phyloP scores from a whole-genome alignment of 2,113 vertebrate species.

The Reinhardtius hippoglossoides region DNA sequence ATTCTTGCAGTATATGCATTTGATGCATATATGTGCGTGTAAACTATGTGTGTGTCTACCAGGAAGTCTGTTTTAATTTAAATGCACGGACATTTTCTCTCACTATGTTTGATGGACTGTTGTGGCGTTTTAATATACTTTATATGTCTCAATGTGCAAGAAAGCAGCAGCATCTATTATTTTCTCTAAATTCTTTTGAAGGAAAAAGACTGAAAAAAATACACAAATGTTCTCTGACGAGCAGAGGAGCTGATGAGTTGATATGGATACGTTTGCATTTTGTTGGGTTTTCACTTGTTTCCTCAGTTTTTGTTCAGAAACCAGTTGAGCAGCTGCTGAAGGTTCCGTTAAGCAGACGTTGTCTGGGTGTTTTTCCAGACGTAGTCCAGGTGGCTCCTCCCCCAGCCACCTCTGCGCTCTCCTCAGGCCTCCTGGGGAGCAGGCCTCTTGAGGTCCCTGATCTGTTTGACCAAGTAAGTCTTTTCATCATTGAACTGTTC shows the following conservation, averaged over 20 bases:
- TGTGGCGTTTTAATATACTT: conserved; percentile 78
- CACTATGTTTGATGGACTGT: conserved; percentile 62
- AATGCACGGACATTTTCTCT: conserved; percentile 37
- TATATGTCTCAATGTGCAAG: conserved; percentile 87
- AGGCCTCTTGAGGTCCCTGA: conserved; percentile 97
- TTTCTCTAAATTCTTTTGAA: conserved; percentile 80
- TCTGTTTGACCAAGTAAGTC: conserved; percentile 99
- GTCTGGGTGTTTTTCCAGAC: conserved; percentile 54
- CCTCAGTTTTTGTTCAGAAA: conserved; percentile 63
- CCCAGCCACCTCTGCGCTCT: conserved; percentile 10
- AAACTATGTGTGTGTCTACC: conserved; percentile 28
- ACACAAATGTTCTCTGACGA: conserved; percentile 87
- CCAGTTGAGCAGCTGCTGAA: conserved; percentile 86
- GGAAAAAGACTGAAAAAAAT: conserved; percentile 74
- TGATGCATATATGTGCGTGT: conserved; percentile 33
- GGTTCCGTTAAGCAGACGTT: conserved; percentile 81
- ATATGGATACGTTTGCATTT: conserved; percentile 84
- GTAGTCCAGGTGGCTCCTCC: conserved; percentile 57
- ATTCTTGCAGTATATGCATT: conserved; percentile 53
- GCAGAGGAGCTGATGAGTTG: conserved; percentile 88
- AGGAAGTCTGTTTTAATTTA: conserved; percentile 42
- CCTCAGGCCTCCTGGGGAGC: conserved; percentile 92
- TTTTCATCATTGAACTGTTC: conserved; percentile 99
- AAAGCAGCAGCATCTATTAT: conserved; percentile 90
- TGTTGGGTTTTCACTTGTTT: conserved; percentile 75